A percentile compares a stretch with the other conserved stretches of the same genome.
Conservation (phyloP, 1,140 invertebrate genomes). For the Brachionus rubens region DNA sequence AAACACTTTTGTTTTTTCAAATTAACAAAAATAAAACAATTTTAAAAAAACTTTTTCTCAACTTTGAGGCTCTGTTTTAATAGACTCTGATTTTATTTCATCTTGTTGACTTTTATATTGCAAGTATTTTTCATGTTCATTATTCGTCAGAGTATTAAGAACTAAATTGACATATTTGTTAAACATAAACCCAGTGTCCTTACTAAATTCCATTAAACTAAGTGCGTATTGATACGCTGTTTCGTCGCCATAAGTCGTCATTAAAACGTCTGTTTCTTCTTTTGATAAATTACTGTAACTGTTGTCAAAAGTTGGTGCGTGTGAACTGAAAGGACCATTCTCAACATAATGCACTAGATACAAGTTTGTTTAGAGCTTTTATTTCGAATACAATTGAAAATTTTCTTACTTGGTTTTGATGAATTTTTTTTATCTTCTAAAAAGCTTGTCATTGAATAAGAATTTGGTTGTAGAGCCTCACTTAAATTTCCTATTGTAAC, state of each 20-base stretch:
- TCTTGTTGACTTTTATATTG: conserved; percentile 11
- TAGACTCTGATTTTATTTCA: background rate
- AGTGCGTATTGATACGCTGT: conserved; percentile 80
- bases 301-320: conserved; percentile 89
- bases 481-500: conserved; percentile 75
- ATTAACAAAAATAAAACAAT: too few relatives aligned
- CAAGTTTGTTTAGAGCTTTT: too few relatives aligned
- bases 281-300: conserved; percentile 88
- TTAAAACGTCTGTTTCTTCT: conserved; percentile 85
- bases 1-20: too few relatives aligned
- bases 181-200: conserved; percentile 20
- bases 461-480: conserved; percentile 78
- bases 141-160: conserved; percentile 16
- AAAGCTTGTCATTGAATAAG: conserved; percentile 68
- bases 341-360: conserved; percentile 84
- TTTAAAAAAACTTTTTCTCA: too few relatives aligned
- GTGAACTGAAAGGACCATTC: conserved; percentile 89
- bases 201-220: conserved; percentile 59
- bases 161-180: conserved; percentile 36
- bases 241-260: conserved; percentile 84
- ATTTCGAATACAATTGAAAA: background rate
- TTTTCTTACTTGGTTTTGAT: conserved; percentile 68
- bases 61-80: background rate
- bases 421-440: conserved; percentile 83
- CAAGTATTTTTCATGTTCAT: conserved; percentile 44